A percentile compares a stretch with the other conserved stretches of the same genome.
Evolutionary conservation across 1,140 invertebrate genomes (phyloP).

Genomic region (Drosophila rufa): DNA sequence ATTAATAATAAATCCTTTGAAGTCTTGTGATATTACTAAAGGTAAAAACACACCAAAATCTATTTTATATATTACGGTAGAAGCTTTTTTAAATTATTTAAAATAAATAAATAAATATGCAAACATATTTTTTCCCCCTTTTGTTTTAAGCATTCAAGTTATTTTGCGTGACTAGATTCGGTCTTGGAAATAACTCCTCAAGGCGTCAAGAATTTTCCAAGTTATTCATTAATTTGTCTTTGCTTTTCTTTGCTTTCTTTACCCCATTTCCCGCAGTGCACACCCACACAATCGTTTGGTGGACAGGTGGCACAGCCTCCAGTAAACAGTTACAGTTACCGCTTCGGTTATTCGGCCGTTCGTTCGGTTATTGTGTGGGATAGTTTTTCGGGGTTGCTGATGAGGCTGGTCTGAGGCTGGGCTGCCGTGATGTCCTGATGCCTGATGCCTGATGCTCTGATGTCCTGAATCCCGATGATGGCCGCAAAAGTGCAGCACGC

Average conservation of each 20-base stretch:
- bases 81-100: too few relatives aligned
- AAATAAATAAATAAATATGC: too few relatives aligned
- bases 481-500: constrained; percentile 77
- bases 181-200: too few relatives aligned
- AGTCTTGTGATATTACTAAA: too few relatives aligned
- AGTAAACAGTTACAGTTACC: constrained; percentile 48
- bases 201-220: too few relatives aligned
- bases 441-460: constrained; percentile 5
- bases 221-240: neutral
- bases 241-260: neutral
- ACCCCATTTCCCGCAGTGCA: constrained; percentile 14
- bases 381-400: constrained; percentile 63
- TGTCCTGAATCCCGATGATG: constrained; percentile 40
- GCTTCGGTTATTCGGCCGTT: constrained; percentile 38
- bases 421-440: neutral
- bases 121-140: too few relatives aligned
- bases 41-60: neutral
- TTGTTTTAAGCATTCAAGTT: too few relatives aligned
- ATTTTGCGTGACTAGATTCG: too few relatives aligned
- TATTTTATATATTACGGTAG: neutral
- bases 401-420: neutral
- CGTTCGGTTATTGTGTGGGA: constrained; percentile 44
- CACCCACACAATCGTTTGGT: constrained; percentile 18
- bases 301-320: constrained; percentile 64
- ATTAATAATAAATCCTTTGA: neutral